Evolutionary conservation across 1,140 invertebrate species (phyloP).

Genomic region (Mercenaria mercenaria): DNA sequence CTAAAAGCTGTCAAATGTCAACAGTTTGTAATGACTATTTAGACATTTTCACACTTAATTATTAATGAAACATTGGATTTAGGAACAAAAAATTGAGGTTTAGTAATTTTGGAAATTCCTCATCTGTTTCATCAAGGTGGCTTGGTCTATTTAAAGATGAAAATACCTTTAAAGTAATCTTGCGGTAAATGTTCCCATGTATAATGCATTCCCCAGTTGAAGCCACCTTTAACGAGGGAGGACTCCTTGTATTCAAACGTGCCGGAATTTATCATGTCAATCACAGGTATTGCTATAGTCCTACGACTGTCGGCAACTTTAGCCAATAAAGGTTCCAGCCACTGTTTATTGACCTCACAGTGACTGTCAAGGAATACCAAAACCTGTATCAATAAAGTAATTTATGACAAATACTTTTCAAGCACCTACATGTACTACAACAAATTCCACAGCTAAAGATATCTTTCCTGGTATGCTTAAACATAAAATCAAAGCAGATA

Average conservation of each 20-base stretch:
- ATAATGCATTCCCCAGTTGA: conserved; percentile 85
- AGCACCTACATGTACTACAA: too few relatives aligned
- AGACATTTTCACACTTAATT: too few relatives aligned
- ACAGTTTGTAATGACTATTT: too few relatives aligned
- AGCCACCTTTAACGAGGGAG: conserved; percentile 81
- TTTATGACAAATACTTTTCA: too few relatives aligned
- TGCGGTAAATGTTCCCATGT: conserved; percentile 83
- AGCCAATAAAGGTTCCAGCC: conserved; percentile 98
- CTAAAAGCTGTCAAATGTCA: background rate
- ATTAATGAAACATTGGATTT: too few relatives aligned
- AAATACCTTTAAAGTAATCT: conserved; percentile 70
- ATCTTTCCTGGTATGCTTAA: too few relatives aligned
- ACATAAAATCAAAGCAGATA: too few relatives aligned
- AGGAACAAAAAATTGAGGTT: too few relatives aligned
- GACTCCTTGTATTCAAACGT: conserved; percentile 88
- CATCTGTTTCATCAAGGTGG: too few relatives aligned
- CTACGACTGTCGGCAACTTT: conserved; percentile 94
- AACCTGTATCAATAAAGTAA: conserved; percentile 91
- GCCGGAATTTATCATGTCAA: conserved; percentile 98
- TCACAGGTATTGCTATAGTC: conserved; percentile 94
- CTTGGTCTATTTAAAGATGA: too few relatives aligned
- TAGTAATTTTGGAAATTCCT: too few relatives aligned
- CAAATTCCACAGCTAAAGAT: too few relatives aligned
- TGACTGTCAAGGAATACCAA: conserved; percentile 99
- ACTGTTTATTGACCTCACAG: conserved; percentile 98